phyloP scores from a whole-genome alignment of 2,888 invertebrate species.

The Schrankia costaestrigalis region DNA sequence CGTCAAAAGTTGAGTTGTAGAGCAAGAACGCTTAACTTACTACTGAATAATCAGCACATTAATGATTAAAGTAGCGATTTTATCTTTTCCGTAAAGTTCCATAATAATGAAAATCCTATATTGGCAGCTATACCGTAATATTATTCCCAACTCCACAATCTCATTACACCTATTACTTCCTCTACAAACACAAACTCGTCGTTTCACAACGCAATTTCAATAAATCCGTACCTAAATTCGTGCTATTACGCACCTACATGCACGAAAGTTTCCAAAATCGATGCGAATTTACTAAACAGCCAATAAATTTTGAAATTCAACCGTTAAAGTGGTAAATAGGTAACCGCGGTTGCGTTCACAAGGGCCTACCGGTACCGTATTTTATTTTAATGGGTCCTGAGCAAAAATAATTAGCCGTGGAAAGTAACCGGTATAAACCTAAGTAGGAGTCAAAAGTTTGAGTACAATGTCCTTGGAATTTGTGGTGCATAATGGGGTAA shows the following conservation, averaged over 20 bases:
- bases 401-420: conserved; percentile 22
- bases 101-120: no score
- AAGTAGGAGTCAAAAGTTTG: no score
- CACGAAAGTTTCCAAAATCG: conserved; percentile 19
- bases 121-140: no score
- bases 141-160: no score
- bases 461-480: not conserved
- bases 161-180: conserved; percentile 1
- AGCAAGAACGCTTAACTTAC: no score
- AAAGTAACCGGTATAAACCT: no score
- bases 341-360: conserved; percentile 17
- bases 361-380: conserved; percentile 17
- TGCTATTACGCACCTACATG: conserved; percentile 14
- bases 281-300: conserved; percentile 28
- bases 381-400: conserved; percentile 23
- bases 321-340: conserved; percentile 32
- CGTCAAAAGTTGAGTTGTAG: no score
- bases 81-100: no score
- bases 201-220: conserved; percentile 10
- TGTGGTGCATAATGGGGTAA: not conserved
- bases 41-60: no score
- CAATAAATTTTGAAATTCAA: conserved; percentile 26
- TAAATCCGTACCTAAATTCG: conserved; percentile 9
- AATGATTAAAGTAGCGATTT: no score
- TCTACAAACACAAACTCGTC: conserved; percentile 8